Evolutionary conservation across 2,113 vertebrate genomes (phyloP).

Genomic region (Australoheros scitulus): DNA sequence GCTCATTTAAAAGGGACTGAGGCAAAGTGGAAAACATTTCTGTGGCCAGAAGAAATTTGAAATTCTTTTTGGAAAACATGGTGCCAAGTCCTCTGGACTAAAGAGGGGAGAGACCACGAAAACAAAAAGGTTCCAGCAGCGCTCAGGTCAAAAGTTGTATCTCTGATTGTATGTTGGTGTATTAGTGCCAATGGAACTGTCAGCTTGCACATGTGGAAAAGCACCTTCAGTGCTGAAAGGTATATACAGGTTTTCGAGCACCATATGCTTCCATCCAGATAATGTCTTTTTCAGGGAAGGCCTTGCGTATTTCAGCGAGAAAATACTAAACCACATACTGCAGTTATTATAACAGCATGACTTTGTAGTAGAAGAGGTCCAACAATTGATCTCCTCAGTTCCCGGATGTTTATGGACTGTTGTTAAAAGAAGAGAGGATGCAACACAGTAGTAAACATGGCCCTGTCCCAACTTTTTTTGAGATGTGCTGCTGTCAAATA

Average conservation of each 20-base stretch:
- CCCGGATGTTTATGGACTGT: accelerated
- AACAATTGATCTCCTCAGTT: accelerated
- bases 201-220: too few relatives aligned
- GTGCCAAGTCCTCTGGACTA: background rate
- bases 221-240: too few relatives aligned
- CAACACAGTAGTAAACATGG: background rate
- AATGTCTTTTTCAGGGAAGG: too few relatives aligned
- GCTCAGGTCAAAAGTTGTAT: background rate
- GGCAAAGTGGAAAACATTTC: background rate
- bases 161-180: background rate
- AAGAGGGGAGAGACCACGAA: background rate
- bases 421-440: background rate
- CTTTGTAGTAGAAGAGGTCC: background rate
- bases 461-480: background rate
- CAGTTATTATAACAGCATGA: too few relatives aligned
- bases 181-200: background rate
- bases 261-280: too few relatives aligned
- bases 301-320: too few relatives aligned
- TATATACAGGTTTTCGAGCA: too few relatives aligned
- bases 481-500: too few relatives aligned
- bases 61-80: background rate
- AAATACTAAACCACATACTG: too few relatives aligned
- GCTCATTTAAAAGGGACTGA: background rate
- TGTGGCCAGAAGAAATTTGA: background rate
- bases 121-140: too few relatives aligned